Percentiles rank a stretch among this genome's conserved stretches.
Evolutionary conservation across 2,797 vertebrate genomes (phyloP).

Genomic region (Stomatorhinus walkeri): DNA sequence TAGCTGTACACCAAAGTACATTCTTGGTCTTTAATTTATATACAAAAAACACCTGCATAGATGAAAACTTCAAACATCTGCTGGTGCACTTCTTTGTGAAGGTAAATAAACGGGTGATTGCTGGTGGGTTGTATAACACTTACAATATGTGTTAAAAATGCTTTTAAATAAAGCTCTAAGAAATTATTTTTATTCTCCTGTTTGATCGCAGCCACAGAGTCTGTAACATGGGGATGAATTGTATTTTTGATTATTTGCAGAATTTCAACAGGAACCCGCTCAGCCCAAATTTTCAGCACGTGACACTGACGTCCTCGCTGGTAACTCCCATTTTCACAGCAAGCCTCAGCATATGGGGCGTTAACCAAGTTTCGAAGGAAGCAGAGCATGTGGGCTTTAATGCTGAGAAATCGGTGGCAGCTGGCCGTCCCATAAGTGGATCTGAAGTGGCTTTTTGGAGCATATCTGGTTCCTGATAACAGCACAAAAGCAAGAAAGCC

Average conservation of each 20-base stretch:
- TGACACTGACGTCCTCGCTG: background rate
- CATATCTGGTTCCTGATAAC: conserved; percentile 10
- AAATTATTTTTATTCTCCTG: background rate
- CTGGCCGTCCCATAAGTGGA: background rate
- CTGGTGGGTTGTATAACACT: background rate
- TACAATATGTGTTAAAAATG: background rate
- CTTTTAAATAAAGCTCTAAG: background rate
- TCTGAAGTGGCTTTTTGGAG: conserved; percentile 8
- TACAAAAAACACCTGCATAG: background rate
- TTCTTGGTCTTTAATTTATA: background rate
- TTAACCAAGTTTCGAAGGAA: background rate
- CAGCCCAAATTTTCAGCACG: background rate
- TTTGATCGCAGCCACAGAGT: background rate
- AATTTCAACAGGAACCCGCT: background rate
- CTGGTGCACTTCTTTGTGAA: background rate
- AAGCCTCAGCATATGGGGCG: background rate
- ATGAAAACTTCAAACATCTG: background rate
- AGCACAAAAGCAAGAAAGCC: background rate
- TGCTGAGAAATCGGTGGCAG: background rate
- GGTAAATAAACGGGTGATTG: background rate
- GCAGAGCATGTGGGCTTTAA: background rate
- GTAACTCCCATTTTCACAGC: background rate
- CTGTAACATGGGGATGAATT: background rate
- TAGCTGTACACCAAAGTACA: background rate
- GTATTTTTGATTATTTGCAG: background rate